Base-by-base conservation (phyloP, 1,140 invertebrate species). In the Drosophila eugracilis region DNA sequence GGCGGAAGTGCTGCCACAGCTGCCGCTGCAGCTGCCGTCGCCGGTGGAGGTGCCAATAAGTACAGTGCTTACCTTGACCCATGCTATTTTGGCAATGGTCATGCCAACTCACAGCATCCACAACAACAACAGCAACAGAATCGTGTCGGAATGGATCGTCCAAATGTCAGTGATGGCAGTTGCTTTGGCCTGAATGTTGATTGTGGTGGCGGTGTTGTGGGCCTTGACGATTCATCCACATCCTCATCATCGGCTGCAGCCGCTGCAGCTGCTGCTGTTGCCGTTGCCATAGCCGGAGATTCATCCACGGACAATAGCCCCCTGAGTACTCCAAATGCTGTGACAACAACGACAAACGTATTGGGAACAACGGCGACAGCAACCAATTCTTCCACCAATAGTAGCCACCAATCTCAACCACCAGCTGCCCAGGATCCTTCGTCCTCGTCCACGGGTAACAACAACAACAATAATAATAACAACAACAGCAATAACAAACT, bases 21-120 rank as follows among this genome's bases (percentile, higher is more conserved):
- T 7, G 21, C 22, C 2, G n/a, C 5, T 12, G 21, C 21, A 14
- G 21, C 7, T 5, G 5, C 41, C 21, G 21, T 24, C 5, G 48
- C 49, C 4, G 60, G 21, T 17, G 73, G 32, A 0, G 62, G 47
- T 12, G 71, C 71, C 26, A 72, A 63, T 30, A 90, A 80, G 54
- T 91, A 78, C 14, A 89, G 66, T 70, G 66, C 80, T 49, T 91
- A 89, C 36, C 24, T 91, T 41, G 90, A 91, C 32, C 78, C 89
- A 1, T 88, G 89, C 49, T 88, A 84, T 36, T 91, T 75, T 42
- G 50, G 71, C 39, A 74, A 74, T 7, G n/a, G 49, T 10, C 53
- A 60, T 14, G 37, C 32, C 28, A 44, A 12, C 4, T 30, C 28
- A 17, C 22, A 57, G 7, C 77, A 70, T 12, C 48, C 9, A 19